Evolutionary conservation across 2,888 invertebrate genomes (phyloP), one percentile per base, ranked within the genome.

Genomic region (Lymantria dispar): DNA sequence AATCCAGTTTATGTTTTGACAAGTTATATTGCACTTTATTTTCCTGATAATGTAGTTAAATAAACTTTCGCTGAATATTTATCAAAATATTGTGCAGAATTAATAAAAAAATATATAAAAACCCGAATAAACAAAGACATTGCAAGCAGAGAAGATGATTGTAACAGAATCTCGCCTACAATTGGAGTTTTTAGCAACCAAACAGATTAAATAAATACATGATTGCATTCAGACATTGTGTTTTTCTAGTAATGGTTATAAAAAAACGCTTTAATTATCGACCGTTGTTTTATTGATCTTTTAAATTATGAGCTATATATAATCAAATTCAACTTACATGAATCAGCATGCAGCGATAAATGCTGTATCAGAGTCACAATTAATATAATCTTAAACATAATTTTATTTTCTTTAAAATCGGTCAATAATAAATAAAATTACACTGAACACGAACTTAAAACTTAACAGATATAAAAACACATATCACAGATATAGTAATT

Each of bases 301-400:
- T 56, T 45, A 37, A 43, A 43, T 51, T 46, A 13, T 22, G 3
- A 22, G 22, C 3, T 22, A 22, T 22, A 54, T 58, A 57, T 52
- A 58, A 52, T 22, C 15, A 54, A 62, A 56, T 53, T 48, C 46
- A 29, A 78, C 79, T 78, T 72, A 79, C 79, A 58, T 50, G 71
- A 59, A 58, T 65, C 53, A 39, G 48, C 60, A 52, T 64, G 62
- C 40, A 70, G 62, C 39, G 67, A 61, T 44, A 67, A 65, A 42
- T 69, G 65, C 42, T 74, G 55, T 15, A 74, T 30, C 48, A 62
- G 48, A 57, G 62, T 52, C 58, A 69, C 64, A 31, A 44, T 52
- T 56, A 64, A 47, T 43, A 64, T 45, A 50, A 60, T 63, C 30
- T 63, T 63, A 10, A 60, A 58, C 76, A 75, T 75, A 46, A 52